Conservation (phyloP, 1,140 invertebrate genomes). For the Drosophila kurseongensis region DNA sequence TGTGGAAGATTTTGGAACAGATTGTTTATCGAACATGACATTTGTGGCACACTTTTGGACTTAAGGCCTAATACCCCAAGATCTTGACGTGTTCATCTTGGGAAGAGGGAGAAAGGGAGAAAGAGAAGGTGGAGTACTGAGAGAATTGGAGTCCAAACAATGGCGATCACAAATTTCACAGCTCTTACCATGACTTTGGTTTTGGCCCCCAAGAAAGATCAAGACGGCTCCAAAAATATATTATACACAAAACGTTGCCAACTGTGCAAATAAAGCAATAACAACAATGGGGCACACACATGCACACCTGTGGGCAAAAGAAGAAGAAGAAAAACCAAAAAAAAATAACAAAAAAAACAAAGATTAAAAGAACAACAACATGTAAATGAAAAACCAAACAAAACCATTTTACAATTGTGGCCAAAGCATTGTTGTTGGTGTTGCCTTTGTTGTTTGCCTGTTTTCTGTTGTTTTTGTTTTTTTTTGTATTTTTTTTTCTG, state of each 20-base stretch:
- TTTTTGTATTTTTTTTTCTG: constrained; percentile 31
- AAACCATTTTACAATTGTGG: constrained; percentile 69
- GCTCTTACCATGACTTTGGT: constrained; percentile 50
- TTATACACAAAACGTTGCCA: constrained; percentile 24
- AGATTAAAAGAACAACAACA: constrained; percentile 42
- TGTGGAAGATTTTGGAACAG: constrained; percentile 8
- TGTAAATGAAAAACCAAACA: constrained; percentile 77
- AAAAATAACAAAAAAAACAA: background rate
- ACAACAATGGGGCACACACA: constrained; percentile 25
- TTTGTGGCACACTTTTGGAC: constrained; percentile 65
- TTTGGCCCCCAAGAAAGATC: constrained; percentile 29
- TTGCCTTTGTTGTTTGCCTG: constrained; percentile 24
- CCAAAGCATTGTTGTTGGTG: constrained; percentile 45
- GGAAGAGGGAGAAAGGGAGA: constrained; percentile 2
- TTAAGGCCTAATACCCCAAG: constrained; percentile 16
- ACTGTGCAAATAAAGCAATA: constrained; percentile 67
- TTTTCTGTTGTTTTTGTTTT: constrained; percentile 22
- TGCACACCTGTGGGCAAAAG: constrained; percentile 32
- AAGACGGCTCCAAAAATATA: constrained; percentile 36
- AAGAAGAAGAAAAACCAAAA: constrained; percentile 21
- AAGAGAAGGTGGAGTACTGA: background rate
- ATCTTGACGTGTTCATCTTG: constrained; percentile 35
- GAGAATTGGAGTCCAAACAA: constrained; percentile 34
- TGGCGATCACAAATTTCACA: constrained; percentile 44
- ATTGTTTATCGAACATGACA: constrained; percentile 64